Percentiles rank a stretch among this genome's conserved stretches.
phyloP scores from a whole-genome alignment of 2,888 invertebrate genomes.

The Pristionchus maxplancki region DNA sequence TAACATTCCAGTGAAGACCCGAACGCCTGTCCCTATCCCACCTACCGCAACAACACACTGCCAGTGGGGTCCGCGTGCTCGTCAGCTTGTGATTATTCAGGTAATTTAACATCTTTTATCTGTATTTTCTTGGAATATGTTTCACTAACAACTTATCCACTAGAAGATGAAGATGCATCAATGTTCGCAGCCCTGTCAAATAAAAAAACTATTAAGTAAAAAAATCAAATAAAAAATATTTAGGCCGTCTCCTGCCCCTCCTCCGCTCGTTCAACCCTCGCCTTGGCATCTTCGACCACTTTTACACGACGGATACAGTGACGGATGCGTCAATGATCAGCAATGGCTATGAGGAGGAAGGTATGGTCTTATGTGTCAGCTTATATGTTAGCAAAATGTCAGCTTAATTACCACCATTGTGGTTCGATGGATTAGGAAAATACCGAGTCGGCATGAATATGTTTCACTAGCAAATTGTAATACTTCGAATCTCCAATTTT shows the following conservation, averaged over 20 bases:
- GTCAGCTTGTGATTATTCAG: slow-evolving; percentile 48
- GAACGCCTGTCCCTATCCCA: slow-evolving; percentile 48
- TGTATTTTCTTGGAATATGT: background rate
- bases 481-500: too few species aligned
- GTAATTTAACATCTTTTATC: slow-evolving; percentile 22
- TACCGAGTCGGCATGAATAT: too few species aligned
- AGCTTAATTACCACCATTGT: too few species aligned
- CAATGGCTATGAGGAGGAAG: slow-evolving; percentile 61
- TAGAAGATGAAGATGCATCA: too few species aligned
- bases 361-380: slow-evolving; percentile 53
- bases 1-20: slow-evolving; percentile 15
- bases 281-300: slow-evolving; percentile 62
- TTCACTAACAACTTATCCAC: background rate
- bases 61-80: slow-evolving; percentile 38
- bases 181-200: too few species aligned
- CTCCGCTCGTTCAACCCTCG: slow-evolving; percentile 61
- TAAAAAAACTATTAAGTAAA: too few species aligned
- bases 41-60: slow-evolving; percentile 51
- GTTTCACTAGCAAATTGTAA: too few species aligned
- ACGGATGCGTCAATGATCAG: slow-evolving; percentile 57
- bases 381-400: too few species aligned
- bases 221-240: too few species aligned
- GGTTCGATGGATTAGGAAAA: too few species aligned
- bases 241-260: slow-evolving; percentile 60
- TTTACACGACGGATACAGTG: slow-evolving; percentile 65